Conservation (phyloP, 1,140 invertebrate species). For the Bombyx mori region DNA sequence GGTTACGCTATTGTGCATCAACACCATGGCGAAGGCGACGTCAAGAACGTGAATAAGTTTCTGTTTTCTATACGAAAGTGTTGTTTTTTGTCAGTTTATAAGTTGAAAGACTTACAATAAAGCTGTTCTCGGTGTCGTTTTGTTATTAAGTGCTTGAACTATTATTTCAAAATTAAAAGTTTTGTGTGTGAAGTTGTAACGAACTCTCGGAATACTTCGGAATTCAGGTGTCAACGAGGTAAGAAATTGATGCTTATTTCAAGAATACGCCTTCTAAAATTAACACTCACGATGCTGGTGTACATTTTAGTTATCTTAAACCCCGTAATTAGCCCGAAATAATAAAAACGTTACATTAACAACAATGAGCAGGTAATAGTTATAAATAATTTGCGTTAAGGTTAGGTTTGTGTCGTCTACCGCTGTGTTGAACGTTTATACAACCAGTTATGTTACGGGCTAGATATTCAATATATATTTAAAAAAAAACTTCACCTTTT, state of each 20-base stretch:
- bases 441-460: slow-evolving; percentile 10
- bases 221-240: slow-evolving; percentile 71
- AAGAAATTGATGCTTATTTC: slow-evolving; percentile 67
- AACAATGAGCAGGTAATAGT: slow-evolving; percentile 36
- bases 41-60: slow-evolving; percentile 62
- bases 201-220: slow-evolving; percentile 65
- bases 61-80: slow-evolving; percentile 59
- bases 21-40: slow-evolving; percentile 67
- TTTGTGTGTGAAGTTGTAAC: slow-evolving; percentile 62
- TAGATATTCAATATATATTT: not conserved
- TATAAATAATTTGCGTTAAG: slow-evolving; percentile 64
- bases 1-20: slow-evolving; percentile 53
- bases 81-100: slow-evolving; percentile 59
- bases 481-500: slow-evolving; percentile 4
- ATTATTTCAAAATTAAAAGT: slow-evolving; percentile 49
- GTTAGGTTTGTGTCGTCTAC: slow-evolving; percentile 51
- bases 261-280: slow-evolving; percentile 61
- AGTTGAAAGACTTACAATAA: slow-evolving; percentile 47
- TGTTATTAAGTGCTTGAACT: slow-evolving; percentile 36
- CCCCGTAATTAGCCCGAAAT: slow-evolving; percentile 34
- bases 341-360: slow-evolving; percentile 17
- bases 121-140: slow-evolving; percentile 41
- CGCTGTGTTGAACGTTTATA: slow-evolving; percentile 28
- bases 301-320: slow-evolving; percentile 24
- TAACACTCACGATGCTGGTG: slow-evolving; percentile 40